phyloP scores from a whole-genome alignment of 2,797 vertebrate species.

The Pipistrellus pipistrellus region DNA sequence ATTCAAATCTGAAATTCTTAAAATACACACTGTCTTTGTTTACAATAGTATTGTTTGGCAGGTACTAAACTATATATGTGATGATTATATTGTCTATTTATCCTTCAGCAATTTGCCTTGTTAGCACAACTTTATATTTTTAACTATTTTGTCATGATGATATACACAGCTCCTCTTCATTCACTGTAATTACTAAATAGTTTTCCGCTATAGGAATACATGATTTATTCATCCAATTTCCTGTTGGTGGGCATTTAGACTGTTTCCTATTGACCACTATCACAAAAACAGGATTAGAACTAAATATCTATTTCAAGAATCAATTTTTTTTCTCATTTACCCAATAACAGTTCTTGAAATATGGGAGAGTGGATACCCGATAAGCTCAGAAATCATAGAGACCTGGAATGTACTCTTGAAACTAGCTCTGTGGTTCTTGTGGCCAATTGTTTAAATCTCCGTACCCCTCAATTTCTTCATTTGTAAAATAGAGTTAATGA shows the following conservation, averaged over 20 bases:
- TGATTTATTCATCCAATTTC: not conserved
- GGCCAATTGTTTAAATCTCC: not conserved
- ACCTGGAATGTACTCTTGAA: not conserved
- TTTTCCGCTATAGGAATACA: not conserved
- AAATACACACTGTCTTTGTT: not conserved
- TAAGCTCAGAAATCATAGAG: not conserved
- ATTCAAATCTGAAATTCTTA: conserved; percentile 39
- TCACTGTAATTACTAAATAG: not conserved
- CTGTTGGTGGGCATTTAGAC: not conserved
- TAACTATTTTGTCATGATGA: not conserved
- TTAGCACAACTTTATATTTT: conserved; percentile 27
- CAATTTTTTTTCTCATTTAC: not conserved
- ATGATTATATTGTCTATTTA: not conserved
- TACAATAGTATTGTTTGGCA: not conserved
- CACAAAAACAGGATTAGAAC: conserved; percentile 23
- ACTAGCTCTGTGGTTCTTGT: not conserved
- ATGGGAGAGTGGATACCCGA: not conserved
- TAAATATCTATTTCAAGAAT: not conserved
- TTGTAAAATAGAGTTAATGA: conserved; percentile 8
- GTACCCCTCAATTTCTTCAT: not conserved
- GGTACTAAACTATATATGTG: conserved; percentile 1
- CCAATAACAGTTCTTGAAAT: conserved; percentile 8
- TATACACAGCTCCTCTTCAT: not conserved
- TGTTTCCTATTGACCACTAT: not conserved
- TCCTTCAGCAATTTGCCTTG: not conserved